Conservation (phyloP, 1,140 invertebrate genomes). For the Zaprionus inermis region DNA sequence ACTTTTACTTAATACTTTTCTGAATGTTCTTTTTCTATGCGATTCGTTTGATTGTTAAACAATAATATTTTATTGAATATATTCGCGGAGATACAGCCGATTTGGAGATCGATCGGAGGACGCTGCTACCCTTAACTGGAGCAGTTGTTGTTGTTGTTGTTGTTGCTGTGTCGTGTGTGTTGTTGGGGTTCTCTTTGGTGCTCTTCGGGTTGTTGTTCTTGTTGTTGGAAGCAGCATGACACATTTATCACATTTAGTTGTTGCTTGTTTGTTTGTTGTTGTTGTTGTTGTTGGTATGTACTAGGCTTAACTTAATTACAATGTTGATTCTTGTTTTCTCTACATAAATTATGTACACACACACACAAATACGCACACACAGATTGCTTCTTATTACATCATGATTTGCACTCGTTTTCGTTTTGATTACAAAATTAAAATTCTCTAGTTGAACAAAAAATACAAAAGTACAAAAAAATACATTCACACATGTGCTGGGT, state of each 20-base stretch:
- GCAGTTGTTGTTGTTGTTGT: slow-evolving; percentile 27
- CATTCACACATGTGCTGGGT: not conserved
- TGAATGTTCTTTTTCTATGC: slow-evolving; percentile 5
- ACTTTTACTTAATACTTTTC: slow-evolving; percentile 53
- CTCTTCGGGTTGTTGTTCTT: slow-evolving; percentile 46
- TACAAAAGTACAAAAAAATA: slow-evolving; percentile 62
- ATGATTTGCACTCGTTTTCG: slow-evolving; percentile 51
- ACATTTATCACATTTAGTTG: slow-evolving; percentile 75
- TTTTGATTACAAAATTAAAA: slow-evolving; percentile 67
- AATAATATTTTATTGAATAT: slow-evolving; percentile 16
- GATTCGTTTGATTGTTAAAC: slow-evolving; percentile 30
- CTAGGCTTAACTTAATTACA: slow-evolving; percentile 76
- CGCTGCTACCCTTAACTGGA: slow-evolving; percentile 10
- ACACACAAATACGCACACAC: slow-evolving; percentile 43
- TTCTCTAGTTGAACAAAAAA: slow-evolving; percentile 63
- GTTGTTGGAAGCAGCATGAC: slow-evolving; percentile 75
- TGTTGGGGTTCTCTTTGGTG: slow-evolving; percentile 38
- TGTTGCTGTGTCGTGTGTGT: slow-evolving; percentile 19
- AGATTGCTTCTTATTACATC: slow-evolving; percentile 69
- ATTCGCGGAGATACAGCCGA: not conserved
- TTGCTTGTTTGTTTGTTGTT: slow-evolving; percentile 52
- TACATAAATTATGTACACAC: slow-evolving; percentile 54
- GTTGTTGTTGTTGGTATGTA: slow-evolving; percentile 71
- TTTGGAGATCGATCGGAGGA: slow-evolving; percentile 5
- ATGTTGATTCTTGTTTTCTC: slow-evolving; percentile 41